These are phyloP conservation scores for Epinephelus moara DNA, from an alignment of 2,113 vertebrate species.

Conservation along the genomic window DNA sequence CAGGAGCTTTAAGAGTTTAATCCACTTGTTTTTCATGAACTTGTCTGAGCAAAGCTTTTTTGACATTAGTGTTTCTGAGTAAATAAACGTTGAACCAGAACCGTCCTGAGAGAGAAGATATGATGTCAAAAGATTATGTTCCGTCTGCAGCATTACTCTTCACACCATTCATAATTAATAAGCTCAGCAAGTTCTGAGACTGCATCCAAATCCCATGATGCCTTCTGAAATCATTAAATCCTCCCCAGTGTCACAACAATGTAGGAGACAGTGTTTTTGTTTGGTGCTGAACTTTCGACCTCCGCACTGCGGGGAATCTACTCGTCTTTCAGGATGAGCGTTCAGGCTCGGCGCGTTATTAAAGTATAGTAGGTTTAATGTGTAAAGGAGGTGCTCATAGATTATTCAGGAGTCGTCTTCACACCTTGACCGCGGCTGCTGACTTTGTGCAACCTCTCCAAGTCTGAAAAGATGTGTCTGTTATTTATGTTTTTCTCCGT, in stretches of 20 bases:
- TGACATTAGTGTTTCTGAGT: neutral
- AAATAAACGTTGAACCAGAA: neutral
- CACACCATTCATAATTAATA: slow-evolving; percentile 18
- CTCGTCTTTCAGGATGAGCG: neutral
- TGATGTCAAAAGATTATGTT: slow-evolving; percentile 6
- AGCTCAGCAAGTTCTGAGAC: neutral
- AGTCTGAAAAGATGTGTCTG: neutral
- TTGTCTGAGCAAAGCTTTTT: neutral
- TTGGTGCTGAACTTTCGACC: neutral
- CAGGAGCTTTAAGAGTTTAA: neutral
- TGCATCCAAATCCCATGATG: neutral
- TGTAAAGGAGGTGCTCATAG: neutral
- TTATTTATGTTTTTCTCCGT: neutral
- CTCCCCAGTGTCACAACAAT: neutral
- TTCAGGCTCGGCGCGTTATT: neutral
- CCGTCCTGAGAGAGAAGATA: neutral
- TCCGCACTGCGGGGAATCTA: neutral
- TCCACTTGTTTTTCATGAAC: neutral
- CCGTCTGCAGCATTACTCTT: neutral
- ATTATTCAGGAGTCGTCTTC: neutral
- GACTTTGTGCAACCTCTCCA: neutral
- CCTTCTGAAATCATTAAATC: slow-evolving; percentile 1
- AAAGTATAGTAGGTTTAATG: neutral
- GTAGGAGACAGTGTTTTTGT: neutral
- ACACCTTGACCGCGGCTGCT: neutral